Percentiles rank a stretch among this genome's conserved stretches.
These are phyloP conservation scores for Remorina albescens DNA, from an alignment of 2,797 vertebrate genomes.

Conservation along the genomic window DNA sequence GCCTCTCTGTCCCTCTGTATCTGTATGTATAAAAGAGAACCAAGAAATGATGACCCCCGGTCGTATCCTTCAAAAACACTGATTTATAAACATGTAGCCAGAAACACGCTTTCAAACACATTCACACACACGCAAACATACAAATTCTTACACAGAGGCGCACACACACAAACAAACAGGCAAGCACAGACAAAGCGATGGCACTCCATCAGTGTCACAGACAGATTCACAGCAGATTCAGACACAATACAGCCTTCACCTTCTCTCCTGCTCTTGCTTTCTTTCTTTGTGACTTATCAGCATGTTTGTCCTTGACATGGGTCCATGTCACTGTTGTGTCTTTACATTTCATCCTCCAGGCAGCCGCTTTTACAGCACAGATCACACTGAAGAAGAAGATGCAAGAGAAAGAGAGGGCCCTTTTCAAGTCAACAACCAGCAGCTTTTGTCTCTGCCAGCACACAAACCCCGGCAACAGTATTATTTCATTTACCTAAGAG, in stretches of 20 bases:
- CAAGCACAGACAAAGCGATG: constrained; percentile 35
- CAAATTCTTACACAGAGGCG: constrained; percentile 7
- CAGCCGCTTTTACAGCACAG: constrained; percentile 42
- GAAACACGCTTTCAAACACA: constrained; percentile 42
- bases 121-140: constrained; percentile 12
- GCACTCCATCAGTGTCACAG: constrained; percentile 44
- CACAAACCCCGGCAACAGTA: background rate
- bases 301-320: constrained; percentile 51
- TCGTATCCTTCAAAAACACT: constrained; percentile 7
- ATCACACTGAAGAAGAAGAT: constrained; percentile 29
- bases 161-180: constrained; percentile 21
- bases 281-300: constrained; percentile 58
- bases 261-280: constrained; percentile 26
- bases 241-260: constrained; percentile 67
- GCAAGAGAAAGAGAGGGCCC: background rate
- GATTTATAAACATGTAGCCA: constrained; percentile 40
- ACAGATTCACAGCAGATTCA: constrained; percentile 42
- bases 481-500: constrained; percentile 13
- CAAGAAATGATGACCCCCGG: constrained; percentile 44
- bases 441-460: constrained; percentile 32
- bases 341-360: constrained; percentile 45
- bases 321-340: constrained; percentile 62
- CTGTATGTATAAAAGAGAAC: constrained; percentile 18
- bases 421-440: constrained; percentile 34
- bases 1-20: constrained; percentile 24